phyloP scores from a whole-genome alignment of 2,797 vertebrate species.

The Parotocinclus haroldoi region DNA sequence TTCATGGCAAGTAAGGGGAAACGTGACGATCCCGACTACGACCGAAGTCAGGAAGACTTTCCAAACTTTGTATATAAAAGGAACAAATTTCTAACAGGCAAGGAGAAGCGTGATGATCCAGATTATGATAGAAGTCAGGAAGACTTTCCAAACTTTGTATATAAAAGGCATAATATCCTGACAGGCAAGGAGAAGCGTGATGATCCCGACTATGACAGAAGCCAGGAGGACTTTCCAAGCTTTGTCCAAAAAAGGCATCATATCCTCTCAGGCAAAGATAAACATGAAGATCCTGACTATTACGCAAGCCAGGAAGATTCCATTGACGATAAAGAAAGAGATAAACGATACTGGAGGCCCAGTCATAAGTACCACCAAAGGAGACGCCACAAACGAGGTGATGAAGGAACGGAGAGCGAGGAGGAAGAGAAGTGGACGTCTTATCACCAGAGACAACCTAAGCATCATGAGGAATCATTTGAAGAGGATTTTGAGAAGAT shows the following conservation, averaged over 20 bases:
- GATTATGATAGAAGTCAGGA: conserved; percentile 57
- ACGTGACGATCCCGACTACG: neutral
- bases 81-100: conserved; percentile 21
- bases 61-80: conserved; percentile 56
- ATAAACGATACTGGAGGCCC: conserved; percentile 50
- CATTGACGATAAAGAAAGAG: conserved; percentile 27
- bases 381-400: conserved; percentile 56
- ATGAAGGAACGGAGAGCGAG: conserved; percentile 51
- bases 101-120: conserved; percentile 43
- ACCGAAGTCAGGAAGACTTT: conserved; percentile 6
- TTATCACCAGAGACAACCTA: neutral
- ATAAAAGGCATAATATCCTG: conserved; percentile 41
- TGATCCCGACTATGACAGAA: conserved; percentile 39
- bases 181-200: conserved; percentile 38
- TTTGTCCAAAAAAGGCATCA: conserved; percentile 26
- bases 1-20: neutral
- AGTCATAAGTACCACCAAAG: conserved; percentile 60
- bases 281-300: neutral
- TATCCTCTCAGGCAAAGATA: neutral
- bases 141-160: conserved; percentile 52
- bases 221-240: conserved; percentile 57
- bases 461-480: neutral
- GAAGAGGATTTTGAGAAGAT: conserved; percentile 2
- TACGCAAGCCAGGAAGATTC: neutral
- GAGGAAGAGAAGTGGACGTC: conserved; percentile 46